Base-by-base conservation (phyloP, 2,113 vertebrate genomes). In the Neotoma lepida region DNA sequence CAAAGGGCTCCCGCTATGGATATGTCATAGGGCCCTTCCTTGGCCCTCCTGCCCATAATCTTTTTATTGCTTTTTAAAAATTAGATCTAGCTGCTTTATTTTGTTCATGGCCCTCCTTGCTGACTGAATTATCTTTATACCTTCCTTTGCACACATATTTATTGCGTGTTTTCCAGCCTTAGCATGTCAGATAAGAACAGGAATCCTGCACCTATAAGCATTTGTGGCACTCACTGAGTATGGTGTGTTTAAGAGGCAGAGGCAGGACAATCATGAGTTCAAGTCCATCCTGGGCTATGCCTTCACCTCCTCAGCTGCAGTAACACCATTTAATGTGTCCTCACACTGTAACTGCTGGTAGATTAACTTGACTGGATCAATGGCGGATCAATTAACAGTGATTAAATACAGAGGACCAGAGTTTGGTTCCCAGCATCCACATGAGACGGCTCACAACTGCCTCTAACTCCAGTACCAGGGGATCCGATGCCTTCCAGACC, bases 11-110 rank as follows among this genome's bases (percentile, higher is more conserved):
- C 4, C 0, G 61, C 2, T 71, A 10, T 22, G 0, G 14, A 73
- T 41, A 4, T 9, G 78, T 30, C 46, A 0, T 4, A 3, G 68
- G 49, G 14, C 39, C 49, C 49, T 41, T 30, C 14, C 35, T 51
- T 2, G 26, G 12, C 22, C 3, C 13, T n/a, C 28, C 24, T 6
- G 20, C 39, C 2, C 0, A 7, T 1, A 4, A 39, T 15, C 8
- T 33, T 76, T 44, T 74, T 6, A 28, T 17, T 4, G 18, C 17
- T 6, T 82, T 6, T 51, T 46, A 17, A 70, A 70, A 35, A 63
- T 22, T 49, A 20, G n/a, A 15, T 6, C 33, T 26, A 0, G 9
- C 18, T 46, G 74, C 41, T 90, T 8, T 33, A 20, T 46, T 90
- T 56, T 63, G 58, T 14, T 68, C 24, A 5, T 35, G 39, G 49